Conservation (phyloP, 2,797 vertebrate species). For the Lepilemur ruficaudatus region DNA sequence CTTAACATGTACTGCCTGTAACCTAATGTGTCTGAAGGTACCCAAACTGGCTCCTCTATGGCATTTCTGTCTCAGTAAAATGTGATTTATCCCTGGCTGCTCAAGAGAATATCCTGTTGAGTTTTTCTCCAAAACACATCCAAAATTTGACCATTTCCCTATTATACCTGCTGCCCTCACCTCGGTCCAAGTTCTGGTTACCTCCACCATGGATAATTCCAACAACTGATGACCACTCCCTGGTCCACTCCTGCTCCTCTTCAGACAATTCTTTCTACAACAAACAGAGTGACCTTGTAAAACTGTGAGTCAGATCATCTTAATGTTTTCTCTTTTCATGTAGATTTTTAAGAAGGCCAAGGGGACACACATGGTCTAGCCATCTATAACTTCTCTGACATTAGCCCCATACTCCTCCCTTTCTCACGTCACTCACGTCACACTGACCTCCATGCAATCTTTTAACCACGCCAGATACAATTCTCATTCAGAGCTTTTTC, state of each 20-base stretch:
- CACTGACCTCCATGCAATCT: neutral
- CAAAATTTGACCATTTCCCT: neutral
- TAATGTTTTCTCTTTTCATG: neutral
- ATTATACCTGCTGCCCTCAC: neutral
- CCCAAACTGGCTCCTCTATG: neutral
- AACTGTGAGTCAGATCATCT: neutral
- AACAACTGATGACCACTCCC: neutral
- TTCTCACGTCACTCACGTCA: neutral
- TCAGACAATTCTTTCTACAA: neutral
- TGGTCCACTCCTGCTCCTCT: neutral
- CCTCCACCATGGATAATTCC: neutral
- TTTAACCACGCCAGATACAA: neutral
- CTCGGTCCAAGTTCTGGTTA: neutral
- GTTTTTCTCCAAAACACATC: neutral
- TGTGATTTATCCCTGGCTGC: neutral
- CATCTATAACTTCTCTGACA: neutral
- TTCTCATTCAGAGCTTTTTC: neutral
- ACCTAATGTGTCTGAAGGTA: fast-evolving
- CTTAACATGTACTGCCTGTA: neutral
- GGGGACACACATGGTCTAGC: too few relatives aligned
- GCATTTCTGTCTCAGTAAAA: neutral
- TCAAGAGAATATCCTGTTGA: neutral
- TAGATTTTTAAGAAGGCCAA: neutral
- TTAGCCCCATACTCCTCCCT: neutral
- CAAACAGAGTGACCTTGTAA: neutral